Evolutionary conservation across 2,113 vertebrate genomes (phyloP).

Genomic region (Andinoacara biseriatus): DNA sequence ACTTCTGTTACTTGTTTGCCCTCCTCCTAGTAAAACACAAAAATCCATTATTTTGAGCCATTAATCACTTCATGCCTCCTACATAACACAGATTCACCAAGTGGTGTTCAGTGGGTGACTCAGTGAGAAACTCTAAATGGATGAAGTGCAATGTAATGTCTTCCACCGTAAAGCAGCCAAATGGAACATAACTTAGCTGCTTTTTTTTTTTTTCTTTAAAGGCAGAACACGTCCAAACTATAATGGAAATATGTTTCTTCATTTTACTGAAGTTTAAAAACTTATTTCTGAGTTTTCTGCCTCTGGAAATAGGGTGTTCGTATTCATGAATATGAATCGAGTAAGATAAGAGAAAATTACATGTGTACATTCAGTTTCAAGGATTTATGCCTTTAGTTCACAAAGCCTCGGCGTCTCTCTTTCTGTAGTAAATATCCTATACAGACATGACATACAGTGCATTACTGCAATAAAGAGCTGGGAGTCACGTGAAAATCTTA

Average conservation of each 20-base stretch:
- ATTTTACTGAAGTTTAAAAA: slow-evolving; percentile 13
- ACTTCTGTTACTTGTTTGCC: neutral
- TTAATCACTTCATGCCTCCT: slow-evolving; percentile 62
- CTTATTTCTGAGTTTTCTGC: slow-evolving; percentile 7
- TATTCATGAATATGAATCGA: slow-evolving; percentile 28
- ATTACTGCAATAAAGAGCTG: slow-evolving; percentile 24
- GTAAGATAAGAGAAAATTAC: slow-evolving; percentile 27
- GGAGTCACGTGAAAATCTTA: slow-evolving; percentile 11
- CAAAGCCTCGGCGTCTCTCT: neutral
- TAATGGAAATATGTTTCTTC: slow-evolving; percentile 21
- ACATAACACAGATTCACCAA: slow-evolving; percentile 44
- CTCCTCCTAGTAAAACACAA: slow-evolving; percentile 13
- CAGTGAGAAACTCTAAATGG: slow-evolving; percentile 52
- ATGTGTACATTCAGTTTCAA: slow-evolving; percentile 14
- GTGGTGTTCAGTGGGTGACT: slow-evolving; percentile 47
- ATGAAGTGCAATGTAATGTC: slow-evolving; percentile 41
- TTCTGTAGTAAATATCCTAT: slow-evolving; percentile 2
- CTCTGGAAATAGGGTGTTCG: slow-evolving; percentile 7
- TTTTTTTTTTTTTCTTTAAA: slow-evolving; percentile 12
- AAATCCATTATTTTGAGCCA: slow-evolving; percentile 43
- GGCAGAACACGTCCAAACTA: neutral
- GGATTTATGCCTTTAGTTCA: neutral
- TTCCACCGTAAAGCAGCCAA: slow-evolving; percentile 41
- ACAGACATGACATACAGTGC: neutral
- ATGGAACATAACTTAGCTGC: slow-evolving; percentile 44